phyloP scores from a whole-genome alignment of 2,113 vertebrate species.

The Illadopsis cleaveri region DNA sequence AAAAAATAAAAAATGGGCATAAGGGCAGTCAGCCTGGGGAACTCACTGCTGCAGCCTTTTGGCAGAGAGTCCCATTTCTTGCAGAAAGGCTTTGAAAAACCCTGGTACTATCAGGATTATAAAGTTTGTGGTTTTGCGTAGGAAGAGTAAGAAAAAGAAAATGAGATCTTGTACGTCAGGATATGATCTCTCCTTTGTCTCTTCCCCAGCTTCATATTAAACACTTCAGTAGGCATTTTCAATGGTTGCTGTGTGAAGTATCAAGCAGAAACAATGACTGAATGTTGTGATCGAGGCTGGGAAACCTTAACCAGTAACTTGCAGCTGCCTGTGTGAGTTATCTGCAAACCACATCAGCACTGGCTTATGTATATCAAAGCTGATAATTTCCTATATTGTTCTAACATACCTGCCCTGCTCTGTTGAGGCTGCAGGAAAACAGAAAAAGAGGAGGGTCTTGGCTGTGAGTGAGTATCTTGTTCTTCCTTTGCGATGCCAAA shows the following conservation, averaged over 20 bases:
- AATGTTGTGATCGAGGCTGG: not conserved
- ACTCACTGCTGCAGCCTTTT: not conserved
- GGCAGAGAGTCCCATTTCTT: not conserved
- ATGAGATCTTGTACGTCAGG: not conserved
- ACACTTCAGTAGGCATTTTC: slow-evolving; percentile 4
- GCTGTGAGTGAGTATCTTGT: not conserved
- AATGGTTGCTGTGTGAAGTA: not conserved
- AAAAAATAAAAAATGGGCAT: not conserved
- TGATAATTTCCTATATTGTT: not conserved
- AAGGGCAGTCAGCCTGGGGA: not conserved
- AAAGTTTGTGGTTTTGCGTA: not conserved
- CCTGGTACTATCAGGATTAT: not conserved
- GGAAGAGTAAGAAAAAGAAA: slow-evolving; percentile 21
- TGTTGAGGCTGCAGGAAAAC: not conserved
- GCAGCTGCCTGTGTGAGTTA: not conserved
- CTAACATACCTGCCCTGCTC: not conserved
- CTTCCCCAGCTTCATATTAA: not conserved
- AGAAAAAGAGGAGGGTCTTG: not conserved
- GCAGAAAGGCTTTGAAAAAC: not conserved
- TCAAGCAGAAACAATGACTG: not conserved
- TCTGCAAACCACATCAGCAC: not conserved
- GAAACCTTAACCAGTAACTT: not conserved
- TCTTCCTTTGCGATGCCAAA: not conserved
- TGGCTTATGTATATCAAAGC: not conserved
- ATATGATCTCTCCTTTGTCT: not conserved